Percentiles rank a stretch among this genome's conserved stretches.
Conservation (phyloP, 2,888 invertebrate genomes). For the Drosophila acutilabella region DNA sequence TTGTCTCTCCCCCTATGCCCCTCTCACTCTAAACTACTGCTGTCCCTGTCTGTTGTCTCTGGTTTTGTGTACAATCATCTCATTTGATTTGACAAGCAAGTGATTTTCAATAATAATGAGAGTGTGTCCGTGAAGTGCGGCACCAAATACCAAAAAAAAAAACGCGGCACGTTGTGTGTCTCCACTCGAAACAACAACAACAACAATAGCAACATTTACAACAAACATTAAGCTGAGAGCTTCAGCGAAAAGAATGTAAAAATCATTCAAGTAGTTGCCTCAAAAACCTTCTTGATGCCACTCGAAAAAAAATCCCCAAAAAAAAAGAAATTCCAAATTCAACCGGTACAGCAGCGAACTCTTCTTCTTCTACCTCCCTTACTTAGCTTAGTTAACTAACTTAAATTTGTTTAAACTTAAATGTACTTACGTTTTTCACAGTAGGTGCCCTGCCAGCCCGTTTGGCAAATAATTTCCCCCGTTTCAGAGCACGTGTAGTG, state of each 20-base stretch:
- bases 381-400: no score
- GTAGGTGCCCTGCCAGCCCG: constrained; percentile 97
- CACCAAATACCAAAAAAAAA: constrained; percentile 33
- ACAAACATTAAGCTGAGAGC: constrained; percentile 55
- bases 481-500: constrained; percentile 96
- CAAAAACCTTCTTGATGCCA: constrained; percentile 5
- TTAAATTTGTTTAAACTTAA: no score
- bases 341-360: no score
- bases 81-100: constrained; percentile 82
- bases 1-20: constrained; percentile 12
- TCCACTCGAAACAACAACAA: constrained; percentile 61
- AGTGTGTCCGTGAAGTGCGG: constrained; percentile 65
- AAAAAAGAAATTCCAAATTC: background rate
- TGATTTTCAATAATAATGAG: constrained; percentile 81
- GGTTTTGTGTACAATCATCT: constrained; percentile 76
- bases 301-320: background rate
- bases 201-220: constrained; percentile 51
- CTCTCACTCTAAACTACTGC: constrained; percentile 4
- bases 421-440: constrained; percentile 95
- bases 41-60: constrained; percentile 7
- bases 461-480: constrained; percentile 94
- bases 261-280: constrained; percentile 42
- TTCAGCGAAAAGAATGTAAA: constrained; percentile 61
- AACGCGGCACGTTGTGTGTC: constrained; percentile 44
- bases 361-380: no score